phyloP scores from a whole-genome alignment of 2,113 vertebrate species.

The Dipodomys spectabilis region DNA sequence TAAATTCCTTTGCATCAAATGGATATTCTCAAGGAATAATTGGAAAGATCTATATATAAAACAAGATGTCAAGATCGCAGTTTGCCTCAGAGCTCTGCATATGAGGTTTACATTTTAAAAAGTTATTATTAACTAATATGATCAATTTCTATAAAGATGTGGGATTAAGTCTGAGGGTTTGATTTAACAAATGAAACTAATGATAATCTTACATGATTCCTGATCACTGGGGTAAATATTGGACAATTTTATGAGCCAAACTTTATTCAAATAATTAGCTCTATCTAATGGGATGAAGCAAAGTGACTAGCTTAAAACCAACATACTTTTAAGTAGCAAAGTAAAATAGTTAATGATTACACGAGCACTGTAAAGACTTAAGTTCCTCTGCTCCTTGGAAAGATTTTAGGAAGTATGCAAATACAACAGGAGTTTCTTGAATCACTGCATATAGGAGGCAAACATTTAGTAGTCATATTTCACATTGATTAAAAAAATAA shows the following conservation, averaged over 20 bases:
- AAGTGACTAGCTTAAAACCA: neutral
- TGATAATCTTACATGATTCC: neutral
- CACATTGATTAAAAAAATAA: neutral
- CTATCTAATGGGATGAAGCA: slow-evolving; percentile 10
- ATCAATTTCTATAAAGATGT: slow-evolving; percentile 2
- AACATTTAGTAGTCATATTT: neutral
- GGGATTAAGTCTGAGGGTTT: neutral
- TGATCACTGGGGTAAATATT: slow-evolving; percentile 5
- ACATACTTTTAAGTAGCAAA: neutral
- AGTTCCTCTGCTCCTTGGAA: neutral
- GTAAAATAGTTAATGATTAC: slow-evolving; percentile 4
- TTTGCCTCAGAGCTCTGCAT: neutral
- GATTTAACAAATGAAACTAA: neutral
- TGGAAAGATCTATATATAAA: neutral
- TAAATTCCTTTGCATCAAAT: neutral
- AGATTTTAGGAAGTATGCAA: neutral
- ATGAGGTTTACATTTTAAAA: too few species aligned
- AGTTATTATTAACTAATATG: neutral
- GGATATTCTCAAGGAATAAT: neutral
- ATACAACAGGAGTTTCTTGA: neutral
- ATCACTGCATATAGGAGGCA: neutral
- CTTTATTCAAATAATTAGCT: slow-evolving; percentile 35
- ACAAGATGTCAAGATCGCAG: neutral
- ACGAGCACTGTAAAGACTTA: neutral
- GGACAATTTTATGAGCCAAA: neutral